phyloP scores from a whole-genome alignment of 2,888 invertebrate species.

The Rugalucina vietnamica region DNA sequence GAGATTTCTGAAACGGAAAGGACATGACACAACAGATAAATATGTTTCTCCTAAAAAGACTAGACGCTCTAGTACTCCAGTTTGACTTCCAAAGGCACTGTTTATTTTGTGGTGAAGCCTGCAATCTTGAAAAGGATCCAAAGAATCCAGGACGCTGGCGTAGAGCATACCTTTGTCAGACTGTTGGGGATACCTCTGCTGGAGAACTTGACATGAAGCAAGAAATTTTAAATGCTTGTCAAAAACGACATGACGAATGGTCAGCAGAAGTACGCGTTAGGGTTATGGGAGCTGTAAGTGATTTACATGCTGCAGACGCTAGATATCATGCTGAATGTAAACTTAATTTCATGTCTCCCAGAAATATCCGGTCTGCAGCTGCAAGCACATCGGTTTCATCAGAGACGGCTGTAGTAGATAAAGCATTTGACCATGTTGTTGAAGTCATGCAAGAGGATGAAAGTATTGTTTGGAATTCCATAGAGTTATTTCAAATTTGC shows the following conservation, averaged over 20 bases:
- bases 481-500: not conserved
- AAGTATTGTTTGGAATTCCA: slow-evolving; percentile 19
- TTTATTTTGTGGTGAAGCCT: slow-evolving; percentile 32
- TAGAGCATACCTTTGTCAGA: not conserved
- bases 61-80: not conserved
- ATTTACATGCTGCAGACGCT: slow-evolving; percentile 58
- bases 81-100: slow-evolving; percentile 29
- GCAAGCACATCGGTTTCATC: not conserved
- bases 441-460: slow-evolving; percentile 6
- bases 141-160: slow-evolving; percentile 34
- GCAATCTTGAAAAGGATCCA: not conserved
- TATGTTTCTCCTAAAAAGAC: slow-evolving; percentile 1
- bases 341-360: not conserved
- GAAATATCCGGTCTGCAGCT: not conserved
- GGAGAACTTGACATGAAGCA: slow-evolving; percentile 3
- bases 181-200: not conserved
- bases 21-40: not conserved
- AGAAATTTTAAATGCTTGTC: slow-evolving; percentile 9
- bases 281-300: slow-evolving; percentile 44
- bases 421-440: slow-evolving; percentile 20
- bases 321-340: slow-evolving; percentile 47
- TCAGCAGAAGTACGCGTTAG: slow-evolving; percentile 22
- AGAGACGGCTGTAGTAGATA: not conserved
- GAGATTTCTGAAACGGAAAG: not conserved
- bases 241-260: slow-evolving; percentile 17